phyloP scores from a whole-genome alignment of 2,888 invertebrate genomes.

The Cacoxenus indagator region DNA sequence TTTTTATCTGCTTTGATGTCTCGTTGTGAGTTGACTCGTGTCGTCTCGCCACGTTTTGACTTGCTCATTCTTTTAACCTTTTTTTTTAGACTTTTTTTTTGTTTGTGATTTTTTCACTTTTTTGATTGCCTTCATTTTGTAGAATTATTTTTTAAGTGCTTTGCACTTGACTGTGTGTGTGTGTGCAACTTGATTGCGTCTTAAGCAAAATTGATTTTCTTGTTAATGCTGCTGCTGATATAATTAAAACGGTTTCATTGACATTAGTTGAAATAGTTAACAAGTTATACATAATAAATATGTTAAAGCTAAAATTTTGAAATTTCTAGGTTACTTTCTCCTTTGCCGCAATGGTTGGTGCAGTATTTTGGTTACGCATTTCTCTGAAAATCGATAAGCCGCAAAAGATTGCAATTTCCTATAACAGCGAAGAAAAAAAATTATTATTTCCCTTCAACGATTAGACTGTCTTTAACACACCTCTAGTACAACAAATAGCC shows the following conservation, averaged over 20 bases:
- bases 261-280: too few relatives aligned
- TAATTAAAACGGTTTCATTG: too few relatives aligned
- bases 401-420: background rate
- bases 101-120: background rate
- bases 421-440: background rate
- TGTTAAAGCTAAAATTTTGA: too few relatives aligned
- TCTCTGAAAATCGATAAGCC: background rate
- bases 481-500: background rate
- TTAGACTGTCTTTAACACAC: background rate
- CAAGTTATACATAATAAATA: too few relatives aligned
- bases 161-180: slow-evolving; percentile 48
- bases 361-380: background rate
- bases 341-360: background rate
- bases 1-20: background rate
- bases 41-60: background rate
- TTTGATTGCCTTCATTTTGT: slow-evolving; percentile 52
- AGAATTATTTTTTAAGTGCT: slow-evolving; percentile 47
- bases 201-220: background rate
- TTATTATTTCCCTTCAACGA: background rate
- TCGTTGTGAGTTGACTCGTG: background rate
- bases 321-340: too few relatives aligned
- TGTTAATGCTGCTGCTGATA: background rate
- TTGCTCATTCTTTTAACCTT: background rate
- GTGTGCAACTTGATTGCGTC: background rate
- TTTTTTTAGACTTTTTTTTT: background rate